Percentiles rank a stretch among this genome's conserved stretches.
Evolutionary conservation across 2,113 vertebrate species (phyloP).

Genomic region (Malurus elegans): DNA sequence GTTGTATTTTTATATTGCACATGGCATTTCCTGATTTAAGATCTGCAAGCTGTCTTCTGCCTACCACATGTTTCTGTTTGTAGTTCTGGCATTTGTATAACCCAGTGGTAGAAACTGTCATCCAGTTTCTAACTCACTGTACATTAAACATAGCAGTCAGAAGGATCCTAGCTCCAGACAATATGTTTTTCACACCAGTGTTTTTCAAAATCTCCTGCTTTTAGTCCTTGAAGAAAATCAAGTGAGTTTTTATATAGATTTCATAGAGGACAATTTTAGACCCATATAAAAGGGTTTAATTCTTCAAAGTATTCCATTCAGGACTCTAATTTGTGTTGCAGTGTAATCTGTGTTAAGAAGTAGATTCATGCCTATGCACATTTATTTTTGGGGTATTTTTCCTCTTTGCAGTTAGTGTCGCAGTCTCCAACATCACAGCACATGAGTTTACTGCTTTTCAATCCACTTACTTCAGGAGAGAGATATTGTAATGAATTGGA

Average conservation of each 20-base stretch:
- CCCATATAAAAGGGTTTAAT: not conserved
- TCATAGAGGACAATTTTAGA: not conserved
- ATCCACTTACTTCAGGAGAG: not conserved
- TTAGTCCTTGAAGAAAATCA: not conserved
- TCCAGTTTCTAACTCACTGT: constrained; percentile 1
- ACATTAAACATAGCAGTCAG: not conserved
- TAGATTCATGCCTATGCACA: not conserved
- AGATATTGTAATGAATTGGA: not conserved
- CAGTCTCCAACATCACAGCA: not conserved
- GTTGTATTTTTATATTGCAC: constrained; percentile 22
- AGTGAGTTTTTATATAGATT: not conserved
- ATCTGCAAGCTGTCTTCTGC: constrained; percentile 12
- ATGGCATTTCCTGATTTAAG: constrained; percentile 17
- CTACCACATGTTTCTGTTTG: constrained; percentile 36
- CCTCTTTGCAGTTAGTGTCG: not conserved
- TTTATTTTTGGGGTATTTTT: not conserved
- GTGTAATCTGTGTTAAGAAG: not conserved
- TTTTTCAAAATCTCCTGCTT: not conserved
- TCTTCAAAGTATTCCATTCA: not conserved
- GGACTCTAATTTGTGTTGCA: not conserved
- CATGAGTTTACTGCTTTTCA: not conserved
- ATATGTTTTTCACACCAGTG: not conserved
- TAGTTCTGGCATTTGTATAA: constrained; percentile 19
- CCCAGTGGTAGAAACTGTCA: not conserved
- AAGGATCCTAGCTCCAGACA: not conserved